Base-by-base conservation (phyloP, 2,888 invertebrate species). In the Volucella inflata region DNA sequence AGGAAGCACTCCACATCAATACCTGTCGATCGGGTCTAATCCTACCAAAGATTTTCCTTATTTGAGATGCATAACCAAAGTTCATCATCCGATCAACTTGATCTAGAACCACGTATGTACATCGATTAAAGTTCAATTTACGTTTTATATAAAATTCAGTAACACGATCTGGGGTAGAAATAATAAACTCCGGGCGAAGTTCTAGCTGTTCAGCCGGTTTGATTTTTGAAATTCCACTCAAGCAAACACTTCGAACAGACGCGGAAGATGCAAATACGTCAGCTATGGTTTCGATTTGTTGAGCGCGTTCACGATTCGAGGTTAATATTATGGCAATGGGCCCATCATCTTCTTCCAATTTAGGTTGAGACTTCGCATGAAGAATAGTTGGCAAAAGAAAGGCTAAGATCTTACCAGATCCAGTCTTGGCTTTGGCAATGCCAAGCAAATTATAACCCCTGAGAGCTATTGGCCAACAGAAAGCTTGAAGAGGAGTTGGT, bases 1-100 rank as follows among this genome's bases (percentile, higher is more conserved):
- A 99, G n/a, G 99, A 99, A 0, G 99, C 99, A 87, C 98, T 98
- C 97, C 98, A 99, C 99, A 99, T 99, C 51, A 99, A 93, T 12
- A 98, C 98, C 92, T 99, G 99, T 89, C 99, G 94, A 91, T 98
- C 98, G 12, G 98, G 98, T 88, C 98, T 94, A 88, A 98, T 97
- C 92, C 98, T 98, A 90, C 97, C 96, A 88, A 98, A 94, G 89
- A 98, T 97, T 92, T 97, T 97, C 65, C 98, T 94, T 88, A 98
- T 98, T 92, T 98, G 98, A 2, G 98, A 98, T 91, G 98, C 98
- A 91, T 98, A 98, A 84, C 98, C 98, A 98, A 98, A 98, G 92
- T 98, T 98, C 89, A 98, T 93, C 98, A 98, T 98, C 62, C 98
- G 94, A 91, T 98, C 97, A 78, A 97, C 97, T 92, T 98, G 97